phyloP scores from a whole-genome alignment of 2,113 vertebrate species.

The Nesogale talazaci region DNA sequence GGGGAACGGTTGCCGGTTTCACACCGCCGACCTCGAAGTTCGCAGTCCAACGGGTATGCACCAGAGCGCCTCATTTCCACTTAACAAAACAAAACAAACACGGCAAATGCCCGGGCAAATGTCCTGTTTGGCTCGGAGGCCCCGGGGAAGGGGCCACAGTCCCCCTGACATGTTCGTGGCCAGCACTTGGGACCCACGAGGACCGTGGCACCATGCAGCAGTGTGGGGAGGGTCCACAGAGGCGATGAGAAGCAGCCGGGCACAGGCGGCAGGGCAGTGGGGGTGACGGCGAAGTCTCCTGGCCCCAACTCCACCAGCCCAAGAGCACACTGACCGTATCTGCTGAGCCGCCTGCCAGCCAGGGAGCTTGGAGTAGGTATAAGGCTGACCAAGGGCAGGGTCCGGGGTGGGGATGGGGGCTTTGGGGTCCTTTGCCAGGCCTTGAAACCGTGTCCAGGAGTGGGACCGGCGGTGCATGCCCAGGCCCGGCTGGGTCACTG shows the following conservation, averaged over 20 bases:
- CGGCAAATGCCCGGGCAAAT: neutral
- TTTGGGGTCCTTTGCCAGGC: too few species aligned
- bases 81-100: neutral
- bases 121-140: neutral
- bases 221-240: neutral
- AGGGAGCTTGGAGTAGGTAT: neutral
- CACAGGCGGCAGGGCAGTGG: too few species aligned
- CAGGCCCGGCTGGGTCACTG: too few species aligned
- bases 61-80: too few species aligned
- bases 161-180: neutral
- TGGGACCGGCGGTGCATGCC: neutral
- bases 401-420: too few species aligned
- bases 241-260: accelerated
- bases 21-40: too few species aligned
- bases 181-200: neutral
- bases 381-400: neutral
- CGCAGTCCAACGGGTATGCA: too few species aligned
- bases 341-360: neutral
- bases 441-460: neutral
- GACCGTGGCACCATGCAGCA: accelerated
- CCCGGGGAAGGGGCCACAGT: neutral
- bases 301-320: accelerated
- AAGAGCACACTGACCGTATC: neutral
- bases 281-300: neutral
- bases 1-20: too few species aligned